A percentile compares a stretch with the other conserved stretches of the same genome.
Conservation (phyloP, 1,140 invertebrate genomes). For the Panagrolaimus sp. region DNA sequence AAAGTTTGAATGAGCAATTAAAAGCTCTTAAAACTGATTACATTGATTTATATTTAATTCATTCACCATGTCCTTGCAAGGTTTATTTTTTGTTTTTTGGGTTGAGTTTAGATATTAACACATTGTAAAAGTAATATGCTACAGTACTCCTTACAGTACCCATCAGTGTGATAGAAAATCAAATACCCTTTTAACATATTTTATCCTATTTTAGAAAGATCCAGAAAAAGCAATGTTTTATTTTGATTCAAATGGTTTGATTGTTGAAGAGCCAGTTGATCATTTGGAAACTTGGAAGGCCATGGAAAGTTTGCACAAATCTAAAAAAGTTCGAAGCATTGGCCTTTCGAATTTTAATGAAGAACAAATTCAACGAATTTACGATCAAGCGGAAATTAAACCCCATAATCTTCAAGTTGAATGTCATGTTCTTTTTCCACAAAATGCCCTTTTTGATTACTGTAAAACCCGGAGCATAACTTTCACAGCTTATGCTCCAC, state of each 20-base stretch:
- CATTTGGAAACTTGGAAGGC: no score
- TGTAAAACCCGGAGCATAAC: constrained; percentile 68
- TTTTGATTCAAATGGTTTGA: no score
- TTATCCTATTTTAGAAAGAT: no score
- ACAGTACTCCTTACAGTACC: no score
- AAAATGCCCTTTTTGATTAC: constrained; percentile 70
- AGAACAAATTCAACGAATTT: constrained; percentile 71
- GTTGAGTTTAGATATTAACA: no score
- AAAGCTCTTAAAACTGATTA: constrained; percentile 32
- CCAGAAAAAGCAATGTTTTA: no score
- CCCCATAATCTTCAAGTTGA: constrained; percentile 79
- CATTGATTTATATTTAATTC: constrained; percentile 31
- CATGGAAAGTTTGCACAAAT: constrained; percentile 70
- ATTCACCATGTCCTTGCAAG: constrained; percentile 34
- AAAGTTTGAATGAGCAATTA: constrained; percentile 16
- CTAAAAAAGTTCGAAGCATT: constrained; percentile 72
- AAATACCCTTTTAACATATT: no score
- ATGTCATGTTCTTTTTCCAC: constrained; percentile 77
- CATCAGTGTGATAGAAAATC: no score
- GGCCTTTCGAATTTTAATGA: constrained; percentile 85
- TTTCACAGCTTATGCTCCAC: constrained; percentile 74
- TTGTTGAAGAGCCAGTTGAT: no score
- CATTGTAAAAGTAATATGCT: no score
- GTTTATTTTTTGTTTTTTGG: no score
- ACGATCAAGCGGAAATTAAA: constrained; percentile 69